Evolutionary conservation across 2,797 vertebrate genomes (phyloP), one percentile per base, ranked within the genome.

Genomic region (Liasis olivaceus): DNA sequence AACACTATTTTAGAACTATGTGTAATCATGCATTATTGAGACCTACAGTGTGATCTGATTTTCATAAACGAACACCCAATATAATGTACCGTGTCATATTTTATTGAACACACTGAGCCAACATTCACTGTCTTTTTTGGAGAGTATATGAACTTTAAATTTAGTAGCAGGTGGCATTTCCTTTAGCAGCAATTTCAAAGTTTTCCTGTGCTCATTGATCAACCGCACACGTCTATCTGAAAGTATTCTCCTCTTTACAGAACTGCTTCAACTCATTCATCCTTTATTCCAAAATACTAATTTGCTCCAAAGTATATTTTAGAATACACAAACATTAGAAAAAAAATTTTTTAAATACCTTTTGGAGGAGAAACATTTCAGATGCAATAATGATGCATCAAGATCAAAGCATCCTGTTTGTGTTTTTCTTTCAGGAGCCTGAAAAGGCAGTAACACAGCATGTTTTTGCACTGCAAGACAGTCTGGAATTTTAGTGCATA

Each of bases 341-440:
- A 92, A 92, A 7, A 59, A 69, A 5, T 28, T 59, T 28, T 59
- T 42, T 85, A 89, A 92, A 92, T 98, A 99, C 99, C 99, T 99
- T 98, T 98, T 99, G 96, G 98, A 98, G 97, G 98, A 98, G 94
- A 99, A 97, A 97, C 97, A 98, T 97, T 99, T 99, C 97, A 98
- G 98, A 93, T 97, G 98, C 92, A 98, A 96, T 96, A 99, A 97
- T 81, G 99, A 98, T 60, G 98, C 97, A 98, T 99, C 99, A 96
- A 99, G 98, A 98, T 99, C 98, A 98, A 99, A 99, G 98, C 98
- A 99, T 95, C 99, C 99, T n/a, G 99, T 99, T 91, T 99, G 99
- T 96, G 98, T 98, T 98, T 98, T 99, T 96, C 99, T 99, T 97
- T 99, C 99, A 97, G 99, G 99, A 98, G 99, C 99, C 99, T 99